Conservation (phyloP, 2,113 vertebrate species). For the Camelus dromedarius region DNA sequence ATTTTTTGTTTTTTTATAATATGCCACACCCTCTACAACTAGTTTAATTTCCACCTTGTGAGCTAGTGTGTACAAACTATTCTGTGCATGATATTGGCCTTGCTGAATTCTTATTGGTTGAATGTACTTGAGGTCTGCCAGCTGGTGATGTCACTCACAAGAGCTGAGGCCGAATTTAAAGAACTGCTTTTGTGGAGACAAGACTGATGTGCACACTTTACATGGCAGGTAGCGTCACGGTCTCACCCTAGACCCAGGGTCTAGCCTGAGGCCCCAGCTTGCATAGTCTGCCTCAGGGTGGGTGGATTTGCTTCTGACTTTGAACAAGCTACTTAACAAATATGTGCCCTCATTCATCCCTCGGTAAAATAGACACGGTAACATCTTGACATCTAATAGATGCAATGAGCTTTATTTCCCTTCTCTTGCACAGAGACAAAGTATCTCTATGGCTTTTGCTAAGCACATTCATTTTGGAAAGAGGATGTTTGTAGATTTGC, state of each 20-base stretch:
- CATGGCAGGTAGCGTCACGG: rapidly evolving
- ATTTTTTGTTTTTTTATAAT: neutral
- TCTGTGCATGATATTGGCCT: neutral
- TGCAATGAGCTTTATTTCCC: neutral
- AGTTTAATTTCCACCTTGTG: neutral
- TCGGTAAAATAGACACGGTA: neutral
- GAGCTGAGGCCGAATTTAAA: neutral
- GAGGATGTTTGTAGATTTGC: neutral
- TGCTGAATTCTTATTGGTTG: neutral
- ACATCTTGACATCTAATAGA: neutral
- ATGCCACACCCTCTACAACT: neutral
- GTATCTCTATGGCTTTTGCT: neutral
- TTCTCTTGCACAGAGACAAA: conserved; percentile 1
- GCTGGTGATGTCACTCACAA: neutral
- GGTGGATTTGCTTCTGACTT: neutral
- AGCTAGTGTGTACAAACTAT: neutral
- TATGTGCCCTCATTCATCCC: neutral
- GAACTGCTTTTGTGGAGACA: neutral
- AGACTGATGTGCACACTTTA: neutral
- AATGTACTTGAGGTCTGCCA: neutral
- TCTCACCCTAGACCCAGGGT: neutral
- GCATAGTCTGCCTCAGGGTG: neutral
- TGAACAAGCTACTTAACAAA: neutral
- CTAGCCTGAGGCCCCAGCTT: neutral
- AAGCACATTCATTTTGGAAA: conserved; percentile 16